Conservation (phyloP, 2,888 invertebrate genomes). For the Diaprepes abbreviatus region DNA sequence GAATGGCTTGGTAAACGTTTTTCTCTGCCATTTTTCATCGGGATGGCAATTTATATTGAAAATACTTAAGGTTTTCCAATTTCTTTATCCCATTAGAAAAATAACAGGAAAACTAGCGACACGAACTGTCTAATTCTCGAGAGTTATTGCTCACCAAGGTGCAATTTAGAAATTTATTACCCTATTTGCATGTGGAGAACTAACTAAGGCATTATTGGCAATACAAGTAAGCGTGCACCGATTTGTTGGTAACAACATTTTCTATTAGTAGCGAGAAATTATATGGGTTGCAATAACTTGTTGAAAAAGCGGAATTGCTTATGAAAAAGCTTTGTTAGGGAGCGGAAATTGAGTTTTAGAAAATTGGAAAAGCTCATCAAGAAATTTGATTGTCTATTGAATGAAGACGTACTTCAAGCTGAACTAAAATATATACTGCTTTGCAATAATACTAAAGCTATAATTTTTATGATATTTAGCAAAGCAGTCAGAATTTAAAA, state of each 20-base stretch:
- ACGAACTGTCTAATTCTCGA: slow-evolving; percentile 51
- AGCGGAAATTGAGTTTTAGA: slow-evolving; percentile 5
- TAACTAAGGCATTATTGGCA: slow-evolving; percentile 49
- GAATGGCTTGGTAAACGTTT: slow-evolving; percentile 26
- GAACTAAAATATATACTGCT: too few relatives aligned
- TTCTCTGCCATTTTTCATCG: slow-evolving; percentile 33
- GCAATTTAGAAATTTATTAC: slow-evolving; percentile 55
- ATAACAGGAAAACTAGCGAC: slow-evolving; percentile 53
- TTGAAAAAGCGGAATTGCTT: slow-evolving; percentile 29
- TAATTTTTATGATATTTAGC: too few relatives aligned
- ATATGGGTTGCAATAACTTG: slow-evolving; percentile 40
- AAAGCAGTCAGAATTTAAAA: too few relatives aligned
- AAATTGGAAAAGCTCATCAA: slow-evolving; percentile 8
- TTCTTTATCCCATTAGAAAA: slow-evolving; percentile 53
- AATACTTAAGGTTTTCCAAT: slow-evolving; percentile 49
- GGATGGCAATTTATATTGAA: slow-evolving; percentile 42
- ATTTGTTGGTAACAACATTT: slow-evolving; percentile 45
- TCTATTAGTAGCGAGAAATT: slow-evolving; percentile 44
- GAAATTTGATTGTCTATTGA: neutral
- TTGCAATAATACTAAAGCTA: too few relatives aligned
- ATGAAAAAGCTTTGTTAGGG: slow-evolving; percentile 16
- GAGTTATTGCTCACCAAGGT: slow-evolving; percentile 55
- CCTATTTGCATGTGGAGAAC: slow-evolving; percentile 55
- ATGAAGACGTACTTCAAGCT: too few relatives aligned
- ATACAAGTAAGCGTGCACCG: slow-evolving; percentile 47